These are phyloP conservation scores for Stenoptilia bipunctidactyla DNA, from an alignment of 2,888 invertebrate species.

Conservation along the genomic window DNA sequence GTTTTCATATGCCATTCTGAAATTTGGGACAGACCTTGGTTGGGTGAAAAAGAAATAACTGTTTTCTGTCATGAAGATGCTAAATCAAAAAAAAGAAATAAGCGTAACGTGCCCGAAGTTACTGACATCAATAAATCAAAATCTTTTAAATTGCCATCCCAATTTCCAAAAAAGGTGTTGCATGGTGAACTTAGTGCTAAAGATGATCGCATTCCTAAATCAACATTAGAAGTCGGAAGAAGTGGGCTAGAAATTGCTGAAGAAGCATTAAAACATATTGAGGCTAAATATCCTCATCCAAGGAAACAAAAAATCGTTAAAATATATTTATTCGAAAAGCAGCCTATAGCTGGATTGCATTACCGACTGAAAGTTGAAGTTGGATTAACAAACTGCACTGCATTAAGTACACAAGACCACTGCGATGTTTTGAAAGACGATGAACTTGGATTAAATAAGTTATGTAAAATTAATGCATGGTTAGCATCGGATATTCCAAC, in stretches of 20 bases:
- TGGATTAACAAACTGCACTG: slow-evolving; percentile 45
- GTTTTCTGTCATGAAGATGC: slow-evolving; percentile 21
- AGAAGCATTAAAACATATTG: slow-evolving; percentile 48
- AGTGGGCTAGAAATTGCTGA: slow-evolving; percentile 27
- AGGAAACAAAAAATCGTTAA: slow-evolving; percentile 45
- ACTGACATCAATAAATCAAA: too few relatives aligned
- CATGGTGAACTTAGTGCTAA: too few relatives aligned
- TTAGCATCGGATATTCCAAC: slow-evolving; percentile 43
- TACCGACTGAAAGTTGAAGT: slow-evolving; percentile 56
- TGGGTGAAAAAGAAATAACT: slow-evolving; percentile 35
- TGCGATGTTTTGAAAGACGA: slow-evolving; percentile 30
- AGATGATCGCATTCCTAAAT: too few relatives aligned
- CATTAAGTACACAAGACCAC: slow-evolving; percentile 33
- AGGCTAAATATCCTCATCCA: slow-evolving; percentile 53
- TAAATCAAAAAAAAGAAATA: slow-evolving; percentile 18
- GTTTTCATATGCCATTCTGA: slow-evolving; percentile 27
- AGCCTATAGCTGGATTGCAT: slow-evolving; percentile 50
- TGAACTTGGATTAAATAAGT: slow-evolving; percentile 29
- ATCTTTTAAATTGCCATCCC: too few relatives aligned
- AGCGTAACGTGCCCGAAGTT: too few relatives aligned
- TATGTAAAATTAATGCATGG: slow-evolving; percentile 56
- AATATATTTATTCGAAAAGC: slow-evolving; percentile 51
- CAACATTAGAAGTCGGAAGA: too few relatives aligned
- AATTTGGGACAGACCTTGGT: slow-evolving; percentile 70
- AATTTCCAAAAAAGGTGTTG: slow-evolving; percentile 48